Evolutionary conservation across 2,113 vertebrate species (phyloP), one percentile per base, ranked within the genome.

Genomic region (Saguinus imperator): DNA sequence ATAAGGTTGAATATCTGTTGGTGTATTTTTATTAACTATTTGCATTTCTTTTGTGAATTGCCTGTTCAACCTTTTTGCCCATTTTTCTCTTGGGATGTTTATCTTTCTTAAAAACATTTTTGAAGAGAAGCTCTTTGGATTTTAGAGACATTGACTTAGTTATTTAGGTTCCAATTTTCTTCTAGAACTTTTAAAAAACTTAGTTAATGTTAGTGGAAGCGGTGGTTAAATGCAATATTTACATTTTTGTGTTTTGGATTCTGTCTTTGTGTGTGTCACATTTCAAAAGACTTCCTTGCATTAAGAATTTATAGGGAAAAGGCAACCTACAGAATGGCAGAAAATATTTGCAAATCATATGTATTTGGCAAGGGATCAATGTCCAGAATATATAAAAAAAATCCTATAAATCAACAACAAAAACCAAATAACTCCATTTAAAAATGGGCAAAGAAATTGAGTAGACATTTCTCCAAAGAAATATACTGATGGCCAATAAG

Each of bases 231-330:
- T 68, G 80, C 73, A 92, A 45, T 94, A 18, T 37, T 86, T 73
- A 40, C 50, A 68, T 64, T 88, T 96, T 86, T 93, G n/a, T 83
- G 50, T 87, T 91, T 92, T 91, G 55, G 37, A 70, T 61, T 95
- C 23, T 52, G 52, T 52, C 52, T 75, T 43, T 20, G 35, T 57
- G 16, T 61, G 18, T n/a, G n/a, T 81, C 37, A 70, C 35, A 14
- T 43, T 89, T 92, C 52, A 70, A 95, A 96, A 91, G 77, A n/a
- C 21, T 87, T 87, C 27, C 17, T 23, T 12, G 48, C 32, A 37
- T 83, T 95, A 84, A 92, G 66, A 97, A 85, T 93, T 91, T 50
- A 79, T 89, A 73, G 43, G 45, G 58, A 76, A 85, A 97, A 81
- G 23, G 10, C 27, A 85, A 48, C 17, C 12, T 43, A 17, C 9